Conservation (phyloP, 2,888 invertebrate species). For the Cantharis lateralis region DNA sequence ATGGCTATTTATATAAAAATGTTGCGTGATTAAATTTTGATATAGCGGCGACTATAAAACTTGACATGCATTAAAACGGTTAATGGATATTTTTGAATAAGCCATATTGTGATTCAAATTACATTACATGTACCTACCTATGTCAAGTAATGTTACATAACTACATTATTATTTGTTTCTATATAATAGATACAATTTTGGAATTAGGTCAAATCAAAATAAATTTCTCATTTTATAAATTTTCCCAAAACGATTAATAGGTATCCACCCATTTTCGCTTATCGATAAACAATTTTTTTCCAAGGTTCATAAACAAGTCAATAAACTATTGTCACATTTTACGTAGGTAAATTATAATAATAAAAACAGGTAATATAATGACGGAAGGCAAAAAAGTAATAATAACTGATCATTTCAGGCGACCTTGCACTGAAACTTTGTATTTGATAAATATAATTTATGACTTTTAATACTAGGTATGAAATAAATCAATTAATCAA, state of each 20-base stretch:
- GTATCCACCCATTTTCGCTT: neutral
- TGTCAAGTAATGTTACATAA: neutral
- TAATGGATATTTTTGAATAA: constrained; percentile 6
- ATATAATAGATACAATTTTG: neutral
- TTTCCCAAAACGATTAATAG: neutral
- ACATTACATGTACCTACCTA: neutral
- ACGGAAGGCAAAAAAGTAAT: neutral
- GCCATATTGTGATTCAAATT: constrained; percentile 1
- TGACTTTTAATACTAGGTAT: neutral
- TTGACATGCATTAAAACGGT: constrained; percentile 6
- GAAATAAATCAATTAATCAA: neutral
- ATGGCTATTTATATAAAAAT: constrained; percentile 7
- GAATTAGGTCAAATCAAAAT: neutral
- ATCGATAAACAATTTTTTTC: neutral
- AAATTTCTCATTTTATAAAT: neutral
- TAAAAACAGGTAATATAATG: neutral
- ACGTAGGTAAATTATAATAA: neutral
- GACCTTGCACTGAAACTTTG: neutral
- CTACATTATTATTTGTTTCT: neutral
- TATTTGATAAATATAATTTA: neutral
- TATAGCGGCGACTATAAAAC: constrained; percentile 2
- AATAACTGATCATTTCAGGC: neutral
- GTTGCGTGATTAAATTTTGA: constrained; percentile 12
- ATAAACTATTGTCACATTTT: neutral
- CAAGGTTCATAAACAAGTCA: neutral